Conservation (phyloP, 2,113 vertebrate species). For the Vombatus ursinus region DNA sequence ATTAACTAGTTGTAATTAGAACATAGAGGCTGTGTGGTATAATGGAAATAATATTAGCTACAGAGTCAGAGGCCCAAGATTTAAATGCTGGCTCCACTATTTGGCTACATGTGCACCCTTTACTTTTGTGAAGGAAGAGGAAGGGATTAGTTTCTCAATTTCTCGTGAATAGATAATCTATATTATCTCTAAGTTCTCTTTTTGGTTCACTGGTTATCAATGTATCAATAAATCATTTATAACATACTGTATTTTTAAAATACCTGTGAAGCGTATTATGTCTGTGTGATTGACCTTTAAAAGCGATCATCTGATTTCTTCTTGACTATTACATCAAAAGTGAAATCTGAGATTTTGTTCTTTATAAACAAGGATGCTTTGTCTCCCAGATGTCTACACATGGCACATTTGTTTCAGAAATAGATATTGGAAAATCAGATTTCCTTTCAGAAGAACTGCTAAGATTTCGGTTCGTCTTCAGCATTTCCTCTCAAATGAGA, state of each 20-base stretch:
- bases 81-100: not conserved
- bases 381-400: not conserved
- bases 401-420: not conserved
- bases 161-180: not conserved
- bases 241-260: not conserved
- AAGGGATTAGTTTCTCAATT: not conserved
- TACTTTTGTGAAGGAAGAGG: not conserved
- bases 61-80: not conserved
- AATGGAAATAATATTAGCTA: not conserved
- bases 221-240: not conserved
- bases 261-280: accelerated
- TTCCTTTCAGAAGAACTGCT: not conserved
- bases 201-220: accelerated
- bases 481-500: accelerated
- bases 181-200: not conserved
- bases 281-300: too few species aligned
- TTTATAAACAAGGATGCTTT: not conserved
- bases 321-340: not conserved
- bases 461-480: not conserved
- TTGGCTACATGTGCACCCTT: not conserved
- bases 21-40: not conserved
- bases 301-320: not conserved
- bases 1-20: not conserved
- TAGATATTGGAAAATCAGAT: not conserved
- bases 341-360: not conserved